These are phyloP conservation scores for Poliocrania exsul DNA, from an alignment of 2,797 vertebrate species.

Conservation along the genomic window DNA sequence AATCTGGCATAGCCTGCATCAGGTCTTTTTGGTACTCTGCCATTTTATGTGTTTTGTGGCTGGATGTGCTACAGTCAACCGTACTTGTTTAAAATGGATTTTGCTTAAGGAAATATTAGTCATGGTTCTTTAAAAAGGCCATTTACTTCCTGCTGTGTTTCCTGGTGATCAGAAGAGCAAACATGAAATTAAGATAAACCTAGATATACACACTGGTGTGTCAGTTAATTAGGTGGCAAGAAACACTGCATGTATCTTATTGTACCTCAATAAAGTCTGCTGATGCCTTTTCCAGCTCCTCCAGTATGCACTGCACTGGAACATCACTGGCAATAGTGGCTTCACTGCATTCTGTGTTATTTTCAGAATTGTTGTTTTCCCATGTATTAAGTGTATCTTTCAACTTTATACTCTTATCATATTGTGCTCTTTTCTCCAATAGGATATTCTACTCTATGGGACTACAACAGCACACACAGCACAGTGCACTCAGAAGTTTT, in stretches of 20 bases:
- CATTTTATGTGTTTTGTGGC: slow-evolving; percentile 19
- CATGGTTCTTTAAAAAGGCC: not conserved
- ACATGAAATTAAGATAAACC: slow-evolving; percentile 40
- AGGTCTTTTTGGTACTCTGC: not conserved
- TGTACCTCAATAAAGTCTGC: not conserved
- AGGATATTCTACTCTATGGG: not conserved
- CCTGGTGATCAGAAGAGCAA: slow-evolving; percentile 33
- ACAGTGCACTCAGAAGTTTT: not conserved
- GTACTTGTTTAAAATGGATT: slow-evolving; percentile 17
- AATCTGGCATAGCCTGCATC: not conserved
- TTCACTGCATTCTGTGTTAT: not conserved
- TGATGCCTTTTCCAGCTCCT: not conserved
- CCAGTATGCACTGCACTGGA: not conserved
- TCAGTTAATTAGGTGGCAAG: not conserved
- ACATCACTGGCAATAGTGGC: not conserved
- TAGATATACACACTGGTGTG: not conserved
- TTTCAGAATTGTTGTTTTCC: not conserved
- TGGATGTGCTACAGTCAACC: not conserved
- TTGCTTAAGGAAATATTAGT: slow-evolving; percentile 3
- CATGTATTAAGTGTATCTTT: not conserved
- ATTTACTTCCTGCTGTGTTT: slow-evolving; percentile 14
- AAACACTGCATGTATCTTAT: not conserved
- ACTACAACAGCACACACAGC: not conserved
- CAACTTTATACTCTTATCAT: not conserved
- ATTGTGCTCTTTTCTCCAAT: not conserved